Conservation (phyloP, 2,113 vertebrate species). For the Bufo bufo region DNA sequence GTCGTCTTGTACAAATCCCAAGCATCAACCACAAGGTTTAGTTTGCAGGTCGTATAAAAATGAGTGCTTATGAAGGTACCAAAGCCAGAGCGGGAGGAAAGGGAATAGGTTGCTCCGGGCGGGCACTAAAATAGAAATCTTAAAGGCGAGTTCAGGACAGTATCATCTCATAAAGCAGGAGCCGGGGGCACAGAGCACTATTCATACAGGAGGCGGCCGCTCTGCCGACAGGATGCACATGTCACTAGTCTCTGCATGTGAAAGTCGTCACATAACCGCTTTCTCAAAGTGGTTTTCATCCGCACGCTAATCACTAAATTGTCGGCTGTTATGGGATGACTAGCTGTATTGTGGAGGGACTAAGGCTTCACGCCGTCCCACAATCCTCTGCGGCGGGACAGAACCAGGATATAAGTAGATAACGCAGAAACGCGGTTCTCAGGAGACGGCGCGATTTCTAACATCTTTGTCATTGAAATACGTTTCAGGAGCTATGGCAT, state of each 20-base stretch:
- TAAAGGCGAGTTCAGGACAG: slow-evolving; percentile 50
- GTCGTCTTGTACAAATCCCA: no score
- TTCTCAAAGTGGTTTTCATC: slow-evolving; percentile 42
- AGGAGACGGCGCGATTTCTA: background rate
- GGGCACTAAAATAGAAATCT: background rate
- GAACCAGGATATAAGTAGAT: background rate
- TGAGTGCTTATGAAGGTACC: background rate
- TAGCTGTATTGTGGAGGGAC: slow-evolving; percentile 21
- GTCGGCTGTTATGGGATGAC: slow-evolving; percentile 26
- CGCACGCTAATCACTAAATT: slow-evolving; percentile 37
- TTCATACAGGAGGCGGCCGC: background rate
- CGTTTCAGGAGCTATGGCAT: background rate
- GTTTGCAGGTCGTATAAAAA: background rate
- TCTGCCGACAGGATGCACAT: slow-evolving; percentile 40
- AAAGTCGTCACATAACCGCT: slow-evolving; percentile 53
- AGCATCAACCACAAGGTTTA: background rate
- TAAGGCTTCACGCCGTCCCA: slow-evolving; percentile 18
- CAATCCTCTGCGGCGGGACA: background rate
- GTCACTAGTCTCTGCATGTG: slow-evolving; percentile 57
- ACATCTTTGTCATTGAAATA: background rate
- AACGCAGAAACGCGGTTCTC: background rate
- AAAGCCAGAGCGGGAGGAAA: background rate
- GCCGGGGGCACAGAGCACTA: background rate
- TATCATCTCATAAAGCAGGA: background rate
- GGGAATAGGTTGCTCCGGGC: background rate